These are phyloP conservation scores for Prenolepis imparis DNA, from an alignment of 2,888 invertebrate genomes.

Conservation along the genomic window DNA sequence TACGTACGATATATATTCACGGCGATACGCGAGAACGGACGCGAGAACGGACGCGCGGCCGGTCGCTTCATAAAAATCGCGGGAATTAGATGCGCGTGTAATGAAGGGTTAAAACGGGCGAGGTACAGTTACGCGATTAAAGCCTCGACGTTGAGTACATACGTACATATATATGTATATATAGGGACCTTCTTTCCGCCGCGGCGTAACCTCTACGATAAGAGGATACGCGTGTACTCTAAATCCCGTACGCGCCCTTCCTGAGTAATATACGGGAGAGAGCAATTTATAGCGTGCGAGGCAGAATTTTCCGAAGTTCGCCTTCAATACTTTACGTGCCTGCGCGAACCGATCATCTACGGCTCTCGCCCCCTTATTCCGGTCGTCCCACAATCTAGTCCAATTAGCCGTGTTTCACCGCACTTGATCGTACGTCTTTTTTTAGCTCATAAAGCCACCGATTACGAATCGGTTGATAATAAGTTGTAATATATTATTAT, in stretches of 20 bases:
- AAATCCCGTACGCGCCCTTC: constrained; percentile 64
- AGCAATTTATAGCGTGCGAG: constrained; percentile 64
- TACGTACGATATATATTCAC: constrained; percentile 26
- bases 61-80: constrained; percentile 38
- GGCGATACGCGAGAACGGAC: constrained; percentile 7
- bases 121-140: constrained; percentile 65
- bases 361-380: constrained; percentile 41
- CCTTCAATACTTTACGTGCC: constrained; percentile 71
- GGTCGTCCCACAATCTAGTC: constrained; percentile 59
- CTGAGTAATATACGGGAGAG: constrained; percentile 56
- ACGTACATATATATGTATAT: neutral
- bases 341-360: constrained; percentile 72
- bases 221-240: constrained; percentile 74
- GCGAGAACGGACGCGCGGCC: constrained; percentile 15
- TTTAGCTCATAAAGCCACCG: constrained; percentile 63
- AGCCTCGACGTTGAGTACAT: constrained; percentile 45
- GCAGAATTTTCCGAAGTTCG: constrained; percentile 70
- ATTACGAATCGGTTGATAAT: constrained; percentile 72
- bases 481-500: constrained; percentile 53
- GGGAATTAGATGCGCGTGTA: constrained; percentile 62
- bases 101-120: constrained; percentile 65
- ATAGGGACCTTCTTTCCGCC: constrained; percentile 66
- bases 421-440: constrained; percentile 51
- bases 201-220: constrained; percentile 63
- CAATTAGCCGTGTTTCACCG: constrained; percentile 68